These are phyloP conservation scores for Hiodon alosoides DNA, from an alignment of 2,113 vertebrate genomes.

Conservation along the genomic window DNA sequence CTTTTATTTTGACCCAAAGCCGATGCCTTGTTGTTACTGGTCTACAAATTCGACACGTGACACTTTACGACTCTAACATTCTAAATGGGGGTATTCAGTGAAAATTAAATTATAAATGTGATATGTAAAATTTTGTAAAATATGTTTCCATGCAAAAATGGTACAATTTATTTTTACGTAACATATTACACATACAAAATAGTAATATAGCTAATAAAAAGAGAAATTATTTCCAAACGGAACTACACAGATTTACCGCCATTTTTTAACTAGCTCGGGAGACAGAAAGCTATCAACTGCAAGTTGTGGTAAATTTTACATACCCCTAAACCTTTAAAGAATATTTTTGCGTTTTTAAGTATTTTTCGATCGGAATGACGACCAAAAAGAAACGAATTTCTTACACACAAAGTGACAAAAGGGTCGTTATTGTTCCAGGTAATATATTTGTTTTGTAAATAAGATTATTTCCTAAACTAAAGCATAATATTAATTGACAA, in stretches of 20 bases:
- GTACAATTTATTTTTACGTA: no score
- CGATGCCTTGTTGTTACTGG: no score
- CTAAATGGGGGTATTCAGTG: no score
- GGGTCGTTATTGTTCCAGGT: constrained; percentile 64
- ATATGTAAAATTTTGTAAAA: no score
- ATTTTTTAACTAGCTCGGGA: constrained; percentile 25
- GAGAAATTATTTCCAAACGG: neutral
- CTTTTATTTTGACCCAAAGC: no score
- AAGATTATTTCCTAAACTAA: neutral
- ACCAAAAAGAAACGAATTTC: constrained; percentile 58
- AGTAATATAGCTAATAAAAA: neutral
- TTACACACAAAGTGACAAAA: constrained; percentile 48
- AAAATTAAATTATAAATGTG: no score
- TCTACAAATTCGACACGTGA: no score
- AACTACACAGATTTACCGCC: constrained; percentile 30
- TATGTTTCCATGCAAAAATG: no score
- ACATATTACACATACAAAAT: neutral
- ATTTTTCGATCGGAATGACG: constrained; percentile 42
- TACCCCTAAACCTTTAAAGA: neutral
- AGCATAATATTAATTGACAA: neutral
- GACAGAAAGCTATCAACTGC: neutral
- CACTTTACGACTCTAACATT: no score
- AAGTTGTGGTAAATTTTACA: neutral
- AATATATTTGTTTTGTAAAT: neutral
- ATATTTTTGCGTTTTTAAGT: neutral